Conservation (phyloP, 2,888 invertebrate genomes). For the Dolichopus griseipennis region DNA sequence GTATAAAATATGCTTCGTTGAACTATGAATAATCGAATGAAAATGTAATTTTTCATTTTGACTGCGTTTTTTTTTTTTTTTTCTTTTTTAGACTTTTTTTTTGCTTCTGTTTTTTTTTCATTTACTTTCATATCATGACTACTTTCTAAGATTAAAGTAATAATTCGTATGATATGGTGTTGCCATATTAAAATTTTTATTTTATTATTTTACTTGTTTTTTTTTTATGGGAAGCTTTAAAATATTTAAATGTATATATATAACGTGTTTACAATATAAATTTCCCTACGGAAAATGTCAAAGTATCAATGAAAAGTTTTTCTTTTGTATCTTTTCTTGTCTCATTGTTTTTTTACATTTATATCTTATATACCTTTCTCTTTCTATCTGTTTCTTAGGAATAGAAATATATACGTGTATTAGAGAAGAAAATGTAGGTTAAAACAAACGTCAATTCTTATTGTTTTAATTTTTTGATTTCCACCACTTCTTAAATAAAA, state of each 20-base stretch:
- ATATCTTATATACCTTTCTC: too few relatives aligned
- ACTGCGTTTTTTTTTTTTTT: neutral
- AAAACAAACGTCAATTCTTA: too few relatives aligned
- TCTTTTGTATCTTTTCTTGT: too few relatives aligned
- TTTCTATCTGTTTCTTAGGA: too few relatives aligned
- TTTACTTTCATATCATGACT: neutral
- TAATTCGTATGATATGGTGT: neutral
- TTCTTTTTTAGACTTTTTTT: neutral
- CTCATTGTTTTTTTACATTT: too few relatives aligned
- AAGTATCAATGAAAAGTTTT: neutral
- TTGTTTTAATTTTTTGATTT: too few relatives aligned
- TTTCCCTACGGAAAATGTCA: slow-evolving; percentile 1
- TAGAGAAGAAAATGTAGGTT: too few relatives aligned
- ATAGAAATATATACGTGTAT: too few relatives aligned
- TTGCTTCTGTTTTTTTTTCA: neutral
- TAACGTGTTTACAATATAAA: neutral
- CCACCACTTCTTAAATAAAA: too few relatives aligned
- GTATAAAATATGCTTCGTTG: slow-evolving; percentile 1
- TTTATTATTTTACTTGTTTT: too few relatives aligned
- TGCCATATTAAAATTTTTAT: neutral
- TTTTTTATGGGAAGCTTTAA: too few relatives aligned
- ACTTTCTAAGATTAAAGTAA: neutral
- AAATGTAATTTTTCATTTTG: slow-evolving; percentile 6
- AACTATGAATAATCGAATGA: neutral
- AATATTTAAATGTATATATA: neutral